Conservation (phyloP, 2,797 vertebrate species). For the Gephyroberyx darwinii region DNA sequence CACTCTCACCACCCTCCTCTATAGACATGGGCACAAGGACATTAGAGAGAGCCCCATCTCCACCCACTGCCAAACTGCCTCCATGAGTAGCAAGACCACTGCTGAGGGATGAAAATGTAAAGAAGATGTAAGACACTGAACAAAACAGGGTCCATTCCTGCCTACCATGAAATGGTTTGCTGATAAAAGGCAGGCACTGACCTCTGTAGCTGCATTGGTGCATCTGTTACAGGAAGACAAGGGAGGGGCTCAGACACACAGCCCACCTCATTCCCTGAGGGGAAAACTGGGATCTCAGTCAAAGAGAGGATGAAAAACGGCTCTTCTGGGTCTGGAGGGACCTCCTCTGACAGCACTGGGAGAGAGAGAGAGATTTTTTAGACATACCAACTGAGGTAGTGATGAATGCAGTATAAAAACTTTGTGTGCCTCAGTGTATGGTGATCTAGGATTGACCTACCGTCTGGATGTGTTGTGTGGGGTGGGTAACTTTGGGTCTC, state of each 20-base stretch:
- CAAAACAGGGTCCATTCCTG: neutral
- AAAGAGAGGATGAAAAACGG: conserved; percentile 82
- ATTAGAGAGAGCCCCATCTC: neutral
- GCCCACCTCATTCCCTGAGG: conserved; percentile 32
- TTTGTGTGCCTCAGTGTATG: neutral
- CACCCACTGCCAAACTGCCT: conserved; percentile 12
- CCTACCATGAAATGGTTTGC: neutral
- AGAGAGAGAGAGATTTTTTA: neutral
- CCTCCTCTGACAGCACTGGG: conserved; percentile 50
- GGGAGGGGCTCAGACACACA: conserved; percentile 18
- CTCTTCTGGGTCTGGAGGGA: conserved; percentile 70
- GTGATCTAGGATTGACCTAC: conserved; percentile 54
- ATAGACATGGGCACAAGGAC: conserved; percentile 12
- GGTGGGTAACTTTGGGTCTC: conserved; percentile 14
- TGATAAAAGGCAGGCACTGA: conserved; percentile 35
- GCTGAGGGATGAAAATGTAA: conserved; percentile 2
- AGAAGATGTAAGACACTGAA: conserved; percentile 16
- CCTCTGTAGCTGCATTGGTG: conserved; percentile 55
- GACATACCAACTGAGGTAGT: neutral
- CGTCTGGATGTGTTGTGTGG: conserved; percentile 36
- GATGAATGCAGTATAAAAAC: neutral
- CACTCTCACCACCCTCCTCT: conserved; percentile 21
- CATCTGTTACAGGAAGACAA: conserved; percentile 39
- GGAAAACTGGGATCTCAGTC: conserved; percentile 75
- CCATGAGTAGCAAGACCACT: conserved; percentile 30